A percentile compares a stretch with the other conserved stretches of the same genome.
phyloP scores from a whole-genome alignment of 1,140 invertebrate genomes.

The Drosophila sp. region DNA sequence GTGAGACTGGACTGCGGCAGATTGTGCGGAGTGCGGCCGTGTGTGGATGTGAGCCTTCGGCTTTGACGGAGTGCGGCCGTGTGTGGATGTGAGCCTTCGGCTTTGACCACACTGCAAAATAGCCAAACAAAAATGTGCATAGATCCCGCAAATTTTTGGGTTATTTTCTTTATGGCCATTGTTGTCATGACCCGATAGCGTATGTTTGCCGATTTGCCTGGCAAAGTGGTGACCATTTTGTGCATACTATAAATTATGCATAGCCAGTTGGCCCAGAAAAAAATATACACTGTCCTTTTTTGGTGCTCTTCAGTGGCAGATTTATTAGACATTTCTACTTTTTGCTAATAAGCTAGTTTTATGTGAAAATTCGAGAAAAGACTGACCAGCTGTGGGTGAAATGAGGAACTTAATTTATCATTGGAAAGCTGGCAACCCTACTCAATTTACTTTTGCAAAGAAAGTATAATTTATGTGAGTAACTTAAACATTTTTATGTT shows the following conservation, averaged over 20 bases:
- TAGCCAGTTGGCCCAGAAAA: slow-evolving; percentile 3
- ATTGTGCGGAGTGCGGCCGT: background rate
- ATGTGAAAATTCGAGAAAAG: too few relatives aligned
- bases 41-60: background rate
- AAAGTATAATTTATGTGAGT: too few relatives aligned
- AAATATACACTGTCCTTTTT: background rate
- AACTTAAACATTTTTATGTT: too few relatives aligned
- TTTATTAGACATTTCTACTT: background rate
- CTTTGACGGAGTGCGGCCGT: slow-evolving; percentile 9
- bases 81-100: background rate
- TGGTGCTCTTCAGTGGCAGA: background rate
- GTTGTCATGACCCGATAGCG: slow-evolving; percentile 19
- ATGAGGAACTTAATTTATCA: too few relatives aligned
- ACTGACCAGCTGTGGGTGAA: too few relatives aligned
- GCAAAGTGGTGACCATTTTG: slow-evolving; percentile 49
- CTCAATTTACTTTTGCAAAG: too few relatives aligned
- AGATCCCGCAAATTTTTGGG: slow-evolving; percentile 12
- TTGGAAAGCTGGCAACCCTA: too few relatives aligned
- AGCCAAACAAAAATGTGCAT: slow-evolving; percentile 48
- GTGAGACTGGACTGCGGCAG: too few relatives aligned
- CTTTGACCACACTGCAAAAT: slow-evolving; percentile 24
- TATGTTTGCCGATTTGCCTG: slow-evolving; percentile 31
- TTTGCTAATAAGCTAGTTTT: background rate
- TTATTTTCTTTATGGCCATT: slow-evolving; percentile 21
- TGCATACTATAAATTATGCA: slow-evolving; percentile 51